Evolutionary conservation across 2,113 vertebrate species (phyloP).

Genomic region (Andinoacara biseriatus): DNA sequence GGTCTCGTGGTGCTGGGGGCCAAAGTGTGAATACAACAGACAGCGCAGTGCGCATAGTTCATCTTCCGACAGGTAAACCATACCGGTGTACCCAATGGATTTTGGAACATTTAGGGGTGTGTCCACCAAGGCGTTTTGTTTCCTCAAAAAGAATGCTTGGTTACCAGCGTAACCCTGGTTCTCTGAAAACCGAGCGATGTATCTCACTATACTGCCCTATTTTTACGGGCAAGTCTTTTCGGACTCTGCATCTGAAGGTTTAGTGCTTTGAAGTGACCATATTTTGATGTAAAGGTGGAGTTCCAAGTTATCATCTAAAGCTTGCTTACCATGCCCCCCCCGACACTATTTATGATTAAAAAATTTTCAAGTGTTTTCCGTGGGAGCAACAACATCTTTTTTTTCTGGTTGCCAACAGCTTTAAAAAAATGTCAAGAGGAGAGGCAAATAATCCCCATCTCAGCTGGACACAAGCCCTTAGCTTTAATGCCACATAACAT

Average conservation of each 20-base stretch:
- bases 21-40: conserved; percentile 96
- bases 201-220: not conserved
- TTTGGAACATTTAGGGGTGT: no score
- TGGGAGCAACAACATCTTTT: no score
- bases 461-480: no score
- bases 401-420: no score
- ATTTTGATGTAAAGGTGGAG: not conserved
- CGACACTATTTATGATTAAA: no score
- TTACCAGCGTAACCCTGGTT: no score
- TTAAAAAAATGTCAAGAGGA: no score
- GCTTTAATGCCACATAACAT: not conserved
- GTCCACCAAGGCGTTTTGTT: not conserved
- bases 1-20: conserved; percentile 90
- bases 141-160: not conserved
- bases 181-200: not conserved
- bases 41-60: conserved; percentile 91
- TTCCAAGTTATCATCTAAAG: not conserved
- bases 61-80: conserved; percentile 89
- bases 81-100: not conserved
- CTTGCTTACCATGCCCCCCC: not conserved
- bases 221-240: not conserved
- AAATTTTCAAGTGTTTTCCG: no score
- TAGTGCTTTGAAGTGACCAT: not conserved
- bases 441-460: no score
- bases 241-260: not conserved